Evolutionary conservation across 2,797 vertebrate species (phyloP).

Genomic region (Rhinatrema bivittatum): DNA sequence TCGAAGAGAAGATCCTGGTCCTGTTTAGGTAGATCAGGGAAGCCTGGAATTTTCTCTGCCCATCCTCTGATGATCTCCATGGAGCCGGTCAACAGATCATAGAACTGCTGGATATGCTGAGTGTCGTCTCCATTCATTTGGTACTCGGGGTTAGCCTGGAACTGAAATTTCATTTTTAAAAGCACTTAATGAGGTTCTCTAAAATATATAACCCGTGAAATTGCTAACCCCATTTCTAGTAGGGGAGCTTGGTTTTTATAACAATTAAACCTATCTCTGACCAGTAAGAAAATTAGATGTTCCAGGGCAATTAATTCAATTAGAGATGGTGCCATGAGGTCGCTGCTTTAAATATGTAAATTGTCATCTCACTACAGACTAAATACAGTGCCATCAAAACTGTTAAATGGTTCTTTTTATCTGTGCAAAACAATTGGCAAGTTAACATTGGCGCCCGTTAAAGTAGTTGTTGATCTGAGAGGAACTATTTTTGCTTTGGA

Average conservation of each 20-base stretch:
- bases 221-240: slow-evolving; percentile 71
- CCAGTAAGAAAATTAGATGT: slow-evolving; percentile 71
- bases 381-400: slow-evolving; percentile 31
- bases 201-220: slow-evolving; percentile 94
- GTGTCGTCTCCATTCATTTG: slow-evolving; percentile 96
- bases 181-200: slow-evolving; percentile 83
- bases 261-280: slow-evolving; percentile 74
- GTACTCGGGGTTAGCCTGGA: slow-evolving; percentile 98
- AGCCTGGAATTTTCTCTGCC: slow-evolving; percentile 95
- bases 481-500: too few relatives aligned
- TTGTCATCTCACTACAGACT: slow-evolving; percentile 35
- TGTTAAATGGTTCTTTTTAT: slow-evolving; percentile 32
- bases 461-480: too few relatives aligned
- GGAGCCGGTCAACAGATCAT: slow-evolving; percentile 94
- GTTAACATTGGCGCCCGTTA: slow-evolving; percentile 38
- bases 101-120: slow-evolving; percentile 98
- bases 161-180: slow-evolving; percentile 88
- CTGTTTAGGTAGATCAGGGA: slow-evolving; percentile 83
- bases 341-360: slow-evolving; percentile 39
- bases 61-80: slow-evolving; percentile 99
- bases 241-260: slow-evolving; percentile 57
- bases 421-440: slow-evolving; percentile 41
- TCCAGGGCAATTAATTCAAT: slow-evolving; percentile 70
- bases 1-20: slow-evolving; percentile 97
- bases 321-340: slow-evolving; percentile 48